Evolutionary conservation across 2,888 invertebrate species (phyloP), one percentile per base, ranked within the genome.

Genomic region (Leptinotarsa haldemani): DNA sequence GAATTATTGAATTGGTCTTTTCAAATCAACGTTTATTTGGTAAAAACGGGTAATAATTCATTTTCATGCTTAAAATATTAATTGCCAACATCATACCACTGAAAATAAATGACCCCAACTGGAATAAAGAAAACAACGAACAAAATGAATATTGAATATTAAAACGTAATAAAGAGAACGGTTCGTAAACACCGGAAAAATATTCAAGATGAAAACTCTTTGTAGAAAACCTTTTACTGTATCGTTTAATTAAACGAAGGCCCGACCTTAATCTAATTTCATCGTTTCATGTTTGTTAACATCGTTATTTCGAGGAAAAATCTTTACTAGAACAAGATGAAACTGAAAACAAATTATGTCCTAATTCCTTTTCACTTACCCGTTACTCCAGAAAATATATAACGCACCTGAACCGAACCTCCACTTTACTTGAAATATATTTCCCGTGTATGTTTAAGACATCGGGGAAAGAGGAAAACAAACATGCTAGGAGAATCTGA

Each of bases 241-340:
- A 40, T 30, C 30, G 7, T 40, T 40, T 61, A 61, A 61, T 61
- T 40, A 61, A 61, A 61, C 7, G 16, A 40, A 61, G 40, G 2
- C 61, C 40, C 40, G n/a, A 25, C 61, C 40, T 40, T 61, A 61
- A 56, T 61, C 61, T 61, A 61, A 61, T 61, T 61, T n/a, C 16
- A 61, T 16, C 61, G 40, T 61, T 61, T 40, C 61, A 30, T 61
- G 61, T 61, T 61, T 61, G 61, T 30, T 61, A 61, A 61, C 61
- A 61, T 61, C 30, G 61, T 61, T 61, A 61, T 61, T 40, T n/a
- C 30, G 61, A 61, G 3, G 25, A 25, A 61, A 61, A 40, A 61
- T 61, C 61, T 61, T 30, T 40, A 15, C 30, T 61, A 30, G 61
- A 7, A 40, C 40, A 40, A 61, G 40, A 61, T 61, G 61, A 40